Evolutionary conservation across 1,140 invertebrate genomes (phyloP).

Genomic region (Orchesella cincta): DNA sequence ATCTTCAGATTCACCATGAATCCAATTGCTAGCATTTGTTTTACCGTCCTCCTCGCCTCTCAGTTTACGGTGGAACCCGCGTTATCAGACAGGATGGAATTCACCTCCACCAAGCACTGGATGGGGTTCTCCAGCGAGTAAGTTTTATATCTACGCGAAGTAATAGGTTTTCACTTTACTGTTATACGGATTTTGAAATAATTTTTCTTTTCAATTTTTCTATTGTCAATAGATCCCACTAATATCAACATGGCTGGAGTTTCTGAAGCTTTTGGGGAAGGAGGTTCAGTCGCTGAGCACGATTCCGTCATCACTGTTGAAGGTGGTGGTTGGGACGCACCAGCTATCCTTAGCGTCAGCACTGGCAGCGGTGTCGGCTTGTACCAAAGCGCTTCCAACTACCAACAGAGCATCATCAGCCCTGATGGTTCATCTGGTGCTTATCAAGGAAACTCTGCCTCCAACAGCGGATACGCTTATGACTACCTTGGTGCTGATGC

Average conservation of each 20-base stretch:
- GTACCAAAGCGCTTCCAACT: neutral
- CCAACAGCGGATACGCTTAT: constrained; percentile 13
- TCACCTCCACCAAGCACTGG: too few relatives aligned
- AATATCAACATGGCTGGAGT: neutral
- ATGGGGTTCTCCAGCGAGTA: neutral
- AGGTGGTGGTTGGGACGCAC: neutral
- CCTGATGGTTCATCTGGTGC: neutral
- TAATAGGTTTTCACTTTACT: neutral
- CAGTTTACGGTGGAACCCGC: neutral
- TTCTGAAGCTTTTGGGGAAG: neutral
- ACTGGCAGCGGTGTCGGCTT: constrained; percentile 11
- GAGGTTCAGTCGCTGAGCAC: neutral
- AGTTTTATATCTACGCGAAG: too few relatives aligned
- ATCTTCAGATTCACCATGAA: too few relatives aligned
- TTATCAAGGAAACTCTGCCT: constrained; percentile 23
- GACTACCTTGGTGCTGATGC: constrained; percentile 3
- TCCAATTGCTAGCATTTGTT: neutral
- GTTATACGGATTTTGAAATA: neutral
- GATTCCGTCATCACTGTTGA: neutral
- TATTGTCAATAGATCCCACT: neutral
- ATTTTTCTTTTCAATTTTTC: neutral
- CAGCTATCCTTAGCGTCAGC: neutral
- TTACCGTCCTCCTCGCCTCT: neutral
- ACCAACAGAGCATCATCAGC: constrained; percentile 2
- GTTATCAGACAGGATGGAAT: neutral